phyloP scores from a whole-genome alignment of 2,113 vertebrate species.

The Gasterosteus nipponicus region DNA sequence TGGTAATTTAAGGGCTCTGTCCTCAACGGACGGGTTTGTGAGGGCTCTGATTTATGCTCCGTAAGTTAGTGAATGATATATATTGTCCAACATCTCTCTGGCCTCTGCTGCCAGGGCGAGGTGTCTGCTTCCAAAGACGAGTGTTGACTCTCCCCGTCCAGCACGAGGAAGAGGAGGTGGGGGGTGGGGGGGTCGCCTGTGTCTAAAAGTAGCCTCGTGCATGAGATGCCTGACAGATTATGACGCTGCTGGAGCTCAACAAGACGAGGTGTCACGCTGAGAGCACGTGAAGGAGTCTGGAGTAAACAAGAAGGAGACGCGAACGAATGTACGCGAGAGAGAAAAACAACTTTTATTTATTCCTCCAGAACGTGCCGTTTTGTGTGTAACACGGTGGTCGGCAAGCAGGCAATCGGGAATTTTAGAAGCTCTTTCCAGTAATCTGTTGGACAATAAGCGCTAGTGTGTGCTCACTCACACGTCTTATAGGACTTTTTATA shows the following conservation, averaged over 20 bases:
- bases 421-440: too few relatives aligned
- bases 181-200: constrained; percentile 26
- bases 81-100: not conserved
- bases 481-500: too few relatives aligned
- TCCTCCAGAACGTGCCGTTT: too few relatives aligned
- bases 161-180: too few relatives aligned
- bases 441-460: too few relatives aligned
- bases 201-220: constrained; percentile 52
- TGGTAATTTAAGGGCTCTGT: constrained; percentile 27
- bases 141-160: constrained; percentile 16
- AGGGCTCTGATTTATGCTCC: constrained; percentile 10
- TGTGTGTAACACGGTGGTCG: too few relatives aligned
- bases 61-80: constrained; percentile 6
- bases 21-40: not conserved
- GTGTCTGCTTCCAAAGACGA: constrained; percentile 28
- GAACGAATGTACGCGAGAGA: not conserved
- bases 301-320: constrained; percentile 4
- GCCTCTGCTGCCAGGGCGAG: constrained; percentile 5
- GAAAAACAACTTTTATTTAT: too few relatives aligned
- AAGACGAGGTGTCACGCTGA: constrained; percentile 7
- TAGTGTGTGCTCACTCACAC: too few relatives aligned
- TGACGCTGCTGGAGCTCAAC: not conserved
- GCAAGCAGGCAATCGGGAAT: too few relatives aligned
- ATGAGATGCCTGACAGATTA: constrained; percentile 44
- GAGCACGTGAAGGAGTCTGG: not conserved